Percentiles rank a stretch among this genome's conserved stretches.
These are phyloP conservation scores for Atta colombica DNA, from an alignment of 1,140 invertebrate species.

Conservation along the genomic window DNA sequence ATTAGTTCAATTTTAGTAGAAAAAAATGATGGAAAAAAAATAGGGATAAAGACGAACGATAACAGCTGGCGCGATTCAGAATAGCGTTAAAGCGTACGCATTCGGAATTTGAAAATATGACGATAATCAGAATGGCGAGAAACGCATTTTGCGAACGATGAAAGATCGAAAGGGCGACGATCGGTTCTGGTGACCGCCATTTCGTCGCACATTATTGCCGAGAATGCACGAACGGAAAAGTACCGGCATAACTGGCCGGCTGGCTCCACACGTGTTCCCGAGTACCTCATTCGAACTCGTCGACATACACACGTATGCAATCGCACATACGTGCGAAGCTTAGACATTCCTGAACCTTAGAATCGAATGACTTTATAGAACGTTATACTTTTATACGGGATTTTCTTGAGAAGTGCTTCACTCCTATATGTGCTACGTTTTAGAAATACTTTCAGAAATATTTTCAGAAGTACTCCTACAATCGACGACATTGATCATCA, in stretches of 20 bases:
- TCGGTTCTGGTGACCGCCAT: conserved; percentile 48
- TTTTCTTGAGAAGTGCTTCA: neutral
- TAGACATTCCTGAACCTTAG: conserved; percentile 31
- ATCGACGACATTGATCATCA: neutral
- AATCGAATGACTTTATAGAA: conserved; percentile 60
- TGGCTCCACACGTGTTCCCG: conserved; percentile 47
- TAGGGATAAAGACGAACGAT: neutral
- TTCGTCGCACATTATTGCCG: conserved; percentile 52
- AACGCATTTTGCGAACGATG: conserved; percentile 31
- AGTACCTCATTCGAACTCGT: conserved; percentile 50
- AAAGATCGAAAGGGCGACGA: conserved; percentile 52
- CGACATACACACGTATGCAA: conserved; percentile 19
- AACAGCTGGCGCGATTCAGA: conserved; percentile 15
- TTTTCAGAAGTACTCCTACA: neutral
- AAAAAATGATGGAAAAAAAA: neutral
- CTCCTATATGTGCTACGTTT: neutral
- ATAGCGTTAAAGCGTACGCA: conserved; percentile 16
- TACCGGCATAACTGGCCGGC: conserved; percentile 30
- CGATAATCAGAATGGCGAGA: conserved; percentile 37
- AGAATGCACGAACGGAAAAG: conserved; percentile 49
- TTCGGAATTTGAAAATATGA: conserved; percentile 35
- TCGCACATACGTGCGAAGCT: conserved; percentile 41
- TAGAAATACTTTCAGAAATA: too few relatives aligned
- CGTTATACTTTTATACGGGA: conserved; percentile 21
- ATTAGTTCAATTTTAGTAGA: conserved; percentile 19